A percentile compares a stretch with the other conserved stretches of the same genome.
Evolutionary conservation across 2,888 invertebrate species (phyloP).

Genomic region (Copidosoma aretas): DNA sequence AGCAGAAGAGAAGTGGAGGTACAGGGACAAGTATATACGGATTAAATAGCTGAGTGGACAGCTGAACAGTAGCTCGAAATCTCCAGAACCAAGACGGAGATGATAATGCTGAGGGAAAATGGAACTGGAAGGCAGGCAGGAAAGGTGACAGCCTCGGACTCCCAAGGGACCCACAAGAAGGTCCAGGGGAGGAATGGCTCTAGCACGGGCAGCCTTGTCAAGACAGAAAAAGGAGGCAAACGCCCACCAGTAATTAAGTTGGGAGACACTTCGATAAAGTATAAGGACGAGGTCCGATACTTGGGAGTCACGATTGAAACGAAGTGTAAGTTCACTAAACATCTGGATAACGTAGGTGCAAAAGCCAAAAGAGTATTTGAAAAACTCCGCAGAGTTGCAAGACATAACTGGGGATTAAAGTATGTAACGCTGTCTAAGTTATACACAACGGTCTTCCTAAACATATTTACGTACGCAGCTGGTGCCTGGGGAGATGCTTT

Average conservation of each 20-base stretch:
- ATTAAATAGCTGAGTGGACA: background rate
- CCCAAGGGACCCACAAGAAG: background rate
- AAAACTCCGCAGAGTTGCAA: background rate
- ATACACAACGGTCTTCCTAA: slow-evolving; percentile 9
- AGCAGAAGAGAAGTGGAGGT: slow-evolving; percentile 4
- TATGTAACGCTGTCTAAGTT: background rate
- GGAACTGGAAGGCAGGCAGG: background rate
- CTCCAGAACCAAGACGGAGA: slow-evolving; percentile 5
- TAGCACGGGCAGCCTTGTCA: background rate
- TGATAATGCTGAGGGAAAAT: background rate
- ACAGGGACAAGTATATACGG: background rate
- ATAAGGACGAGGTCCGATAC: background rate
- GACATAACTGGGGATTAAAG: slow-evolving; percentile 11
- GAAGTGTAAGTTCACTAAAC: background rate
- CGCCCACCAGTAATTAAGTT: background rate
- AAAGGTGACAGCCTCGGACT: too few relatives aligned
- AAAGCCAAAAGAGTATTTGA: background rate
- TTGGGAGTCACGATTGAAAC: background rate
- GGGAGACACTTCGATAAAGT: background rate
- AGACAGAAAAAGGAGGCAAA: background rate
- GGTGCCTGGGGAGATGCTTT: slow-evolving; percentile 11
- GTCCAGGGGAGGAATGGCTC: background rate
- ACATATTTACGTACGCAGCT: slow-evolving; percentile 12
- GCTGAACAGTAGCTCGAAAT: background rate
- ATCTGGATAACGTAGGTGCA: background rate